Percentiles rank a stretch among this genome's conserved stretches.
Conservation (phyloP, 64 coral and sea anemone genomes). For the Dendrophyllia cribrosa region DNA sequence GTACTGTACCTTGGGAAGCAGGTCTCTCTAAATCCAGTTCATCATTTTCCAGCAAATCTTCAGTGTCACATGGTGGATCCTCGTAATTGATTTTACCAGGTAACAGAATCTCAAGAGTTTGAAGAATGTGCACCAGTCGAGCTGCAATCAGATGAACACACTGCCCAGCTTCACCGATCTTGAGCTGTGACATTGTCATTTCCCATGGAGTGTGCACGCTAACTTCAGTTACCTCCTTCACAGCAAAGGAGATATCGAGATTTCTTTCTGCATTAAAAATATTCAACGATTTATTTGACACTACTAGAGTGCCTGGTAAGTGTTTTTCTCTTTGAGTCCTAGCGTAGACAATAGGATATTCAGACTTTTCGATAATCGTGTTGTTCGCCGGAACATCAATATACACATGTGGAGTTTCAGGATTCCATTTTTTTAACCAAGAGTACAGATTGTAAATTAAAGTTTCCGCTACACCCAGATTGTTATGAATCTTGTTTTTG, state of each 20-base stretch:
- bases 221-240: constrained; percentile 78
- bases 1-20: constrained; percentile 9
- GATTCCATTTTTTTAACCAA: constrained; percentile 92
- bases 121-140: constrained; percentile 85
- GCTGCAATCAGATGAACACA: constrained; percentile 81
- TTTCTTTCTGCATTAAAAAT: constrained; percentile 58
- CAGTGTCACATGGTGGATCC: constrained; percentile 65
- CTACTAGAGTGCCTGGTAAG: constrained; percentile 65
- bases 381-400: constrained; percentile 68
- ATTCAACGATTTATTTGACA: constrained; percentile 67
- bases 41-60: constrained; percentile 13
- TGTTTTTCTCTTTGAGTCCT: constrained; percentile 70
- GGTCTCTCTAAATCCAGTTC: constrained; percentile 9
- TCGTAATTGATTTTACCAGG: constrained; percentile 85
- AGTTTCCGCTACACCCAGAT: constrained; percentile 91
- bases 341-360: constrained; percentile 82
- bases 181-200: constrained; percentile 61
- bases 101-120: constrained; percentile 65
- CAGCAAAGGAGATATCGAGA: constrained; percentile 53
- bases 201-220: constrained; percentile 93
- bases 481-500: constrained; percentile 96
- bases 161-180: constrained; percentile 76
- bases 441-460: constrained; percentile 90
- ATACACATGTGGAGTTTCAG: constrained; percentile 46
- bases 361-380: constrained; percentile 68